These are phyloP conservation scores for Uloborus diversus DNA, from an alignment of 1,140 invertebrate genomes.

Conservation along the genomic window DNA sequence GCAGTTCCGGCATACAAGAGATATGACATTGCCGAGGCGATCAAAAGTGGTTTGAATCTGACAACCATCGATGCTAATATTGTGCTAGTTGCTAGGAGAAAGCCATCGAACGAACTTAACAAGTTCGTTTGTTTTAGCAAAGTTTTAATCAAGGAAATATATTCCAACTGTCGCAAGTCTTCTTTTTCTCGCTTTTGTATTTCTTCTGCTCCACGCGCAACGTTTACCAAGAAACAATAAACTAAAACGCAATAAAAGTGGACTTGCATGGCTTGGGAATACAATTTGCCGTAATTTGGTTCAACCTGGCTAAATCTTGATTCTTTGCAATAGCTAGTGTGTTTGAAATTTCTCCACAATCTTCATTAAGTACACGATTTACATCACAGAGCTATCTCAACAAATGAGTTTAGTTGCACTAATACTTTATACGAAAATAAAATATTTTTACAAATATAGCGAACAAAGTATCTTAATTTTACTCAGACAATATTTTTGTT, in stretches of 20 bases:
- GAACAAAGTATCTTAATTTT: no score
- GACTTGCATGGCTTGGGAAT: background rate
- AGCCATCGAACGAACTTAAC: constrained; percentile 28
- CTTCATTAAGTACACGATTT: background rate
- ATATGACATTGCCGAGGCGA: constrained; percentile 33
- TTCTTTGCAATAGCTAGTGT: background rate
- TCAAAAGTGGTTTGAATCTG: constrained; percentile 16
- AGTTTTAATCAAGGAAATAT: constrained; percentile 34
- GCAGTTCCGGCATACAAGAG: constrained; percentile 26
- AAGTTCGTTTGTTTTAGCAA: constrained; percentile 27
- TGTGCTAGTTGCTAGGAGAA: constrained; percentile 7
- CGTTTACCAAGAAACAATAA: background rate
- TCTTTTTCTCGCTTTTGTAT: constrained; percentile 4
- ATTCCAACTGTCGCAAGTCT: constrained; percentile 36
- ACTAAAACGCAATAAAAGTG: background rate
- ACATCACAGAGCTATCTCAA: background rate
- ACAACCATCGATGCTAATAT: constrained; percentile 3
- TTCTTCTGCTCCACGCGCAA: background rate
- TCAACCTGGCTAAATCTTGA: background rate
- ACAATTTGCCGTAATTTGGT: background rate
- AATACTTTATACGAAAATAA: no score
- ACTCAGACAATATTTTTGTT: no score
- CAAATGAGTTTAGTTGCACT: no score
- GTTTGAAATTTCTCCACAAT: background rate
- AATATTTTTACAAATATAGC: no score